Evolutionary conservation across 2,113 vertebrate genomes (phyloP).

Genomic region (Platysternon megacephalum): DNA sequence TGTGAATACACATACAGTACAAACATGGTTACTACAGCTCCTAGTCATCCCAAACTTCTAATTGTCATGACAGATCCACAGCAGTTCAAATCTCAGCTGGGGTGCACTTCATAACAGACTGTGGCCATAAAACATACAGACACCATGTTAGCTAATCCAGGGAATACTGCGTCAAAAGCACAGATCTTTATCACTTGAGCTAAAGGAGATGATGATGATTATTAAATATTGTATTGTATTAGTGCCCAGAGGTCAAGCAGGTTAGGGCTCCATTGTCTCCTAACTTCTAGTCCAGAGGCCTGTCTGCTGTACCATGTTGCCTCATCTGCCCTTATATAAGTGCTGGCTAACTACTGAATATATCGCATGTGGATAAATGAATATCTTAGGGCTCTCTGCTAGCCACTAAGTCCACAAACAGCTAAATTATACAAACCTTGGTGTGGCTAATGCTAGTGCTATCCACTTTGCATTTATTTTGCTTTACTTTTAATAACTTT

Average conservation of each 20-base stretch:
- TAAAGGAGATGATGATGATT: neutral
- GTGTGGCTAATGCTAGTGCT: neutral
- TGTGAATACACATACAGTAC: neutral
- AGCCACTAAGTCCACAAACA: accelerated
- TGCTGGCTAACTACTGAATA: neutral
- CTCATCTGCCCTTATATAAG: neutral
- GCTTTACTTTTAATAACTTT: conserved; percentile 1
- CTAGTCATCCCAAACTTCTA: neutral
- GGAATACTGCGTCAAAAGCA: neutral
- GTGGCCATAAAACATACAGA: neutral
- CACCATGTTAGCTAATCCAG: neutral
- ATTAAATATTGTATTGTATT: neutral
- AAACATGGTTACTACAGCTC: neutral
- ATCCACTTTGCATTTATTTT: neutral
- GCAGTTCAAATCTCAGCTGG: neutral
- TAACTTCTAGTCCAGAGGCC: neutral
- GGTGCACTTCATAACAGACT: neutral
- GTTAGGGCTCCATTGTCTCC: neutral
- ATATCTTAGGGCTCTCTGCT: neutral
- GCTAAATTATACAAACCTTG: neutral
- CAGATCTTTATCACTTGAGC: neutral
- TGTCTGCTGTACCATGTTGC: neutral
- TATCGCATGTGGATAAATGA: neutral
- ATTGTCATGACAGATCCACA: neutral
- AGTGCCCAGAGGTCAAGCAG: neutral